Percentiles rank a stretch among this genome's conserved stretches.
phyloP scores from a whole-genome alignment of 2,113 vertebrate species.

The Mesitornis unicolor region DNA sequence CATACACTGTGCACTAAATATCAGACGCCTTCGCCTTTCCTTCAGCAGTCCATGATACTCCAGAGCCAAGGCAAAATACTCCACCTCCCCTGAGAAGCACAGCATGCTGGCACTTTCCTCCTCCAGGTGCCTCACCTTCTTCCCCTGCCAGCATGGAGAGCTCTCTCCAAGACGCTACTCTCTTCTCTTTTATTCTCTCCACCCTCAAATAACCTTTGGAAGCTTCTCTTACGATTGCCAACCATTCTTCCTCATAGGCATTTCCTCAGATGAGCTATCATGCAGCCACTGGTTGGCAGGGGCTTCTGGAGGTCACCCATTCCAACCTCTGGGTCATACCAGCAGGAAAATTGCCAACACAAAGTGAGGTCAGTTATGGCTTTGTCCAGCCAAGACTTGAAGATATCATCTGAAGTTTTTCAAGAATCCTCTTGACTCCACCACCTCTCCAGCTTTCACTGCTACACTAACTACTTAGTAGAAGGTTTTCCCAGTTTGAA shows the following conservation, averaged over 20 bases:
- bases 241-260: background rate
- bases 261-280: background rate
- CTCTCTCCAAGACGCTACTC: background rate
- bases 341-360: background rate
- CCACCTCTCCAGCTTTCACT: background rate
- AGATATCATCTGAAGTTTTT: background rate
- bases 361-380: background rate
- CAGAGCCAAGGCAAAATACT: background rate
- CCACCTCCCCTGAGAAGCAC: background rate
- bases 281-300: background rate
- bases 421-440: background rate
- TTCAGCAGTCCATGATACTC: background rate
- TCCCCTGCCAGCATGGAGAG: fast-evolving
- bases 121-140: fast-evolving
- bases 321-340: background rate
- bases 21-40: background rate
- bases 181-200: background rate
- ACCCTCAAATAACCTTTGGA: background rate
- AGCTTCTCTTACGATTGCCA: background rate
- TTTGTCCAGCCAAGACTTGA: background rate
- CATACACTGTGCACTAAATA: background rate
- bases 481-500: background rate
- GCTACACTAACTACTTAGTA: background rate
- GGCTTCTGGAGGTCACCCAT: background rate
- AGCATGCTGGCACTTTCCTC: background rate